Base-by-base conservation (phyloP, 2,113 vertebrate genomes). In the Myodes glareolus region DNA sequence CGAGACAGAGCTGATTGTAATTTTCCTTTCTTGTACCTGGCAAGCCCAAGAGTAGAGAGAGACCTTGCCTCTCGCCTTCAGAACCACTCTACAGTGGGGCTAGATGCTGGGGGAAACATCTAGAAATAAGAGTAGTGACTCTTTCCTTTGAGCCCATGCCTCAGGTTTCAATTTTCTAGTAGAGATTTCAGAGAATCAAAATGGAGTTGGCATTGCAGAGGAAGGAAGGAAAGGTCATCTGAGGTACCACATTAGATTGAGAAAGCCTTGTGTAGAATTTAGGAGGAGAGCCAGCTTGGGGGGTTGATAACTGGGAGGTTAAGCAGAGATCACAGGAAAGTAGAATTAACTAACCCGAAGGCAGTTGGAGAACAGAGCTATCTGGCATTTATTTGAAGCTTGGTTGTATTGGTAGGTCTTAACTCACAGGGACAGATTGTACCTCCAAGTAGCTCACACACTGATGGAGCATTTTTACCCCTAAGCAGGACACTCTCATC, bases 21-120 rank as follows among this genome's bases (percentile, higher is more conserved):
- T 90, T 93, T 91, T 94, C 92, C 67, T 87, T 90, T 85, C 96
- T 86, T 33, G 75, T 67, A 93, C 29, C 90, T 85, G 65, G n/a
- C 73, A 67, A 63, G 36, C 82, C 81, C 21, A 8, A 7, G 3
- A 17, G 36, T 55, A 88, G 63, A 75, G 75, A 88, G 63, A 75
- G 75, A 52, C 11, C 77, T 94, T 3, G 55, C 55, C 17, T 58
- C 16, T 58, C 33, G 78, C 86, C 87, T 55, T n/a, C 31, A 47
- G 93, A 23, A 63, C 29, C 12, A 36, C 39, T 45, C 81, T 31
- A n/a, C 58, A 45, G n/a, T 81, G 70, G 75, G 12, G 1, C 61
- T 94, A 81, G 82, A 52, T 61, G 47, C 78, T 39, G 3, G 50
- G 73, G 63, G 42, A 45, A 65, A 76, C 4, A 36, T 92, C 89